These are phyloP conservation scores for Cygnus atratus DNA, from an alignment of 2,113 vertebrate species.

Conservation along the genomic window DNA sequence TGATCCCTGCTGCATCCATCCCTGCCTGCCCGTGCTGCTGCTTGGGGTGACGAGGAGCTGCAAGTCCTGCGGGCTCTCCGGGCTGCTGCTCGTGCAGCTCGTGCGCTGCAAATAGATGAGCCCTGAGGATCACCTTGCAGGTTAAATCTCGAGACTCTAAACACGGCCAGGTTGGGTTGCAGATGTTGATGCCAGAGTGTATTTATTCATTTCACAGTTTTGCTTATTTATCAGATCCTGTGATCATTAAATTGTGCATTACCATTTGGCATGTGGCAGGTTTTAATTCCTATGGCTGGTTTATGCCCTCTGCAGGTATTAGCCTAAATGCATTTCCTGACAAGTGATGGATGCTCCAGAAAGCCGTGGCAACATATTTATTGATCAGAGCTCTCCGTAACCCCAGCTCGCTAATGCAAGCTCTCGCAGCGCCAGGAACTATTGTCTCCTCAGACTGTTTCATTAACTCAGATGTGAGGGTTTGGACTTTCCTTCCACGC, in stretches of 20 bases:
- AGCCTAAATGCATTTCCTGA: constrained; percentile 70
- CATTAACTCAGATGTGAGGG: constrained; percentile 61
- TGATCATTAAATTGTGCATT: constrained; percentile 69
- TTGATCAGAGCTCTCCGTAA: constrained; percentile 63
- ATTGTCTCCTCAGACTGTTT: constrained; percentile 60
- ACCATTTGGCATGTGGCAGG: constrained; percentile 65
- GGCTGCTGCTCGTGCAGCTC: not conserved
- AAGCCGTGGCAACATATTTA: constrained; percentile 56
- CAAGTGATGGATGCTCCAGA: constrained; percentile 44
- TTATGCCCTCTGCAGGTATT: constrained; percentile 63
- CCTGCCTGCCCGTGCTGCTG: not conserved
- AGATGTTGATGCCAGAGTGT: constrained; percentile 52
- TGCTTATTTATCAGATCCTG: constrained; percentile 69
- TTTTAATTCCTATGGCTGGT: constrained; percentile 64
- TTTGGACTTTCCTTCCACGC: constrained; percentile 28
- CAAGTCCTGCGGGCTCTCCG: not conserved
- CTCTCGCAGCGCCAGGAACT: constrained; percentile 43
- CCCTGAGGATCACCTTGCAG: not conserved
- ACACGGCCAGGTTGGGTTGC: not conserved
- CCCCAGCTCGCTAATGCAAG: constrained; percentile 56
- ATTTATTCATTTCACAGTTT: constrained; percentile 62
- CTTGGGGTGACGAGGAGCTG: not conserved
- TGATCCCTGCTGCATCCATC: not conserved
- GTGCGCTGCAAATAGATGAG: not conserved
- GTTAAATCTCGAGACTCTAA: constrained; percentile 1